phyloP scores from a whole-genome alignment of 2,113 vertebrate genomes.

The Crotophaga sulcirostris region DNA sequence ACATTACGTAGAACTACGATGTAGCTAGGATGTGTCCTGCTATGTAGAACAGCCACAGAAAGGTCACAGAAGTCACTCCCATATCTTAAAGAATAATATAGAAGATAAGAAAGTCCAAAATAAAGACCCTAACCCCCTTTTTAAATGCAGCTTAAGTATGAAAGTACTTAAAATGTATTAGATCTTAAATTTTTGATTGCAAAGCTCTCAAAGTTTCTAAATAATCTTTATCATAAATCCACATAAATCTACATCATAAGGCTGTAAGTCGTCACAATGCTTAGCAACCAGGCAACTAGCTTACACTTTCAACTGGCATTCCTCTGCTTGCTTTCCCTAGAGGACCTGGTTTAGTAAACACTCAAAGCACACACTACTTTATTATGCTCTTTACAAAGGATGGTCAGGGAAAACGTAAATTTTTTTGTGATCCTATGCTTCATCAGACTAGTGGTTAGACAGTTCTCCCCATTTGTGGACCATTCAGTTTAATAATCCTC shows the following conservation, averaged over 20 bases:
- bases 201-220: neutral
- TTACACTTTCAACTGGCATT: neutral
- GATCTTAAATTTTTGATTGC: neutral
- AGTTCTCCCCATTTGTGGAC: neutral
- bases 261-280: neutral
- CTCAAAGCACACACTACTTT: neutral
- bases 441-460: neutral
- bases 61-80: neutral
- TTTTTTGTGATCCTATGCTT: neutral
- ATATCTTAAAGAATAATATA: accelerated
- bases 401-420: neutral
- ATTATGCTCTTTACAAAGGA: neutral
- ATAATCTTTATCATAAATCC: neutral
- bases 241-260: neutral
- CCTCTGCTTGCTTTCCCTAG: neutral
- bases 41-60: neutral
- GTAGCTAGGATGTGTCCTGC: neutral
- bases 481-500: neutral
- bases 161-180: neutral
- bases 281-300: neutral
- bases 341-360: neutral
- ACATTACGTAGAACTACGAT: neutral
- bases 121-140: neutral
- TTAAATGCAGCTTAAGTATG: neutral
- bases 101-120: neutral